Evolutionary conservation across 2,113 vertebrate genomes (phyloP).

Genomic region (Rhinichthys klamathensis): DNA sequence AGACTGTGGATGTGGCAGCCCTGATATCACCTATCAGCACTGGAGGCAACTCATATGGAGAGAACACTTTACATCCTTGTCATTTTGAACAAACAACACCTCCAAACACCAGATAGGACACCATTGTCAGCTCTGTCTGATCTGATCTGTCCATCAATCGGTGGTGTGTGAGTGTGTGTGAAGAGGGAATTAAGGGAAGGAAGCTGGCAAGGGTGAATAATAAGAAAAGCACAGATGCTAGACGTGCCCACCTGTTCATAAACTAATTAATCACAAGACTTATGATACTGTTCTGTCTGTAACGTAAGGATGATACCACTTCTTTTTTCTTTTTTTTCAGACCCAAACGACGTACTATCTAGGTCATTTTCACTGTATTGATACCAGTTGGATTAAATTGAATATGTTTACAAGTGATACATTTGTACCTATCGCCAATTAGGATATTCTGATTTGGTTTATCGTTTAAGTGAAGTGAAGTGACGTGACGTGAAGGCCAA

Average conservation of each 20-base stretch:
- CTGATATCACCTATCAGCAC: slow-evolving; percentile 62
- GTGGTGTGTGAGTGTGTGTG: slow-evolving; percentile 49
- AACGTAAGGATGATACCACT: neutral
- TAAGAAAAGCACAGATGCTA: slow-evolving; percentile 55
- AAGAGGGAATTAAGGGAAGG: slow-evolving; percentile 37
- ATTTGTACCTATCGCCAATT: neutral
- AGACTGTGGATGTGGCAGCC: slow-evolving; percentile 77
- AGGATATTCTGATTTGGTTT: no score
- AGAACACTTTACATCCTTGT: slow-evolving; percentile 68
- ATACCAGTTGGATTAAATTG: neutral
- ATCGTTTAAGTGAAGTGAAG: no score
- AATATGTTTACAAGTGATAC: neutral
- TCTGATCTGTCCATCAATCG: slow-evolving; percentile 82
- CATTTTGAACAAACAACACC: slow-evolving; percentile 81
- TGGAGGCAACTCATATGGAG: slow-evolving; percentile 54
- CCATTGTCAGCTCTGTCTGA: slow-evolving; percentile 79
- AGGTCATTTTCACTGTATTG: neutral
- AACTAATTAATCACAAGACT: slow-evolving; percentile 53
- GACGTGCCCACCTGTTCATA: slow-evolving; percentile 50
- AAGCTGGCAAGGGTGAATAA: slow-evolving; percentile 54
- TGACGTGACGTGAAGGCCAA: no score
- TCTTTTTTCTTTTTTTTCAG: neutral
- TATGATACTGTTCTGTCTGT: slow-evolving; percentile 49
- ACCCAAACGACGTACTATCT: neutral
- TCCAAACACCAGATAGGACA: slow-evolving; percentile 78